Base-by-base conservation (phyloP, 2,113 vertebrate species). In the Oryzias javanicus region DNA sequence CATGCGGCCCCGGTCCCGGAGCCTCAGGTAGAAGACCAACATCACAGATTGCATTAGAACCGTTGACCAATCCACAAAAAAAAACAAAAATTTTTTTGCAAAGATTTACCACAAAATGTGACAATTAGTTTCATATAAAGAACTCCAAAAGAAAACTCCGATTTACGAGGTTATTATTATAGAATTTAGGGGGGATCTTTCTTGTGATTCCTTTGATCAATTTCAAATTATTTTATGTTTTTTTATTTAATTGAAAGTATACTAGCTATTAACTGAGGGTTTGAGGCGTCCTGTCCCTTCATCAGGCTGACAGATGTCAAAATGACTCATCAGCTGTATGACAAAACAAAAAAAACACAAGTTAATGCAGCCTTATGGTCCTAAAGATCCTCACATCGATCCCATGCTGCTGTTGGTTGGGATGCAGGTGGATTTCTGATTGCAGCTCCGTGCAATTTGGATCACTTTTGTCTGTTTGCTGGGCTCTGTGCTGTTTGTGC, bases 1-100 rank as follows among this genome's bases (percentile, higher is more conserved):
- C 81, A 90, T 96, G 45, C 93, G 95, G 0, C 94, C 95, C 0
- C 93, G 97, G 0, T 98, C 97, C 20, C 82, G 95, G 63, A 99
- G 97, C 88, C 94, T 99, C 87, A 98, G 97, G 97, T 98, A 69
- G 15, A 10, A 35, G 35, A 35, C 8, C 35, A 35, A 8, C 10
- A 35, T 35, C 35, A 35, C 3, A 35, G 35, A 35, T 35, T 35
- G 10, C 35, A 3, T 35, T 35, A 35, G 35, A 35, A 12, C 10
- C 35, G 12, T 8, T 35, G 35, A 12, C 35, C 35, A 35, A 35
- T 10, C 8, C 35, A 10, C 35, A 12, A 35, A 10, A 35, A 35
- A 35, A 35, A 27, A 27, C 3, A 1, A 3, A 8, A 8, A 12
- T 35, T 3, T 10, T 35, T 10, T 35, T 8, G 35, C 35, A 35